phyloP scores from a whole-genome alignment of 2,888 invertebrate genomes.

The Amitus sp. region DNA sequence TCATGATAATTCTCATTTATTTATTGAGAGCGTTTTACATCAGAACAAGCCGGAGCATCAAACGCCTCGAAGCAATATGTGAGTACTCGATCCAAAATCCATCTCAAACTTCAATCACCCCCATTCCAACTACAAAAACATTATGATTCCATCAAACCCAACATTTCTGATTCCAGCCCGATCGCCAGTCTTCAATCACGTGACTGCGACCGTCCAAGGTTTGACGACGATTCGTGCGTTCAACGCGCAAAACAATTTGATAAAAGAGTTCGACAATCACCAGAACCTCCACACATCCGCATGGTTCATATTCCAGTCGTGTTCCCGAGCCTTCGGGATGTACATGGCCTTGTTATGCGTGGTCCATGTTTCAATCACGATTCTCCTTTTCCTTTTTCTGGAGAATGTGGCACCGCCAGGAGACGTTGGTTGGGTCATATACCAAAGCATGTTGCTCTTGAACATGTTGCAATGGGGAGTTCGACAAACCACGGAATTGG shows the following conservation, averaged over 20 bases:
- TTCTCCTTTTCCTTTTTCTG: constrained; percentile 71
- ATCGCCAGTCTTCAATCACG: constrained; percentile 85
- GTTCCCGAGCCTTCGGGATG: constrained; percentile 74
- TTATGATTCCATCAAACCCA: too few species aligned
- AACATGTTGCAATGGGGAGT: constrained; percentile 74
- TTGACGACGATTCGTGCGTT: constrained; percentile 84
- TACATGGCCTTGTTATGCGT: constrained; percentile 73
- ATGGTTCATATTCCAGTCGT: constrained; percentile 74
- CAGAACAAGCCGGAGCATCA: constrained; percentile 81
- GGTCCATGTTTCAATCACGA: constrained; percentile 70
- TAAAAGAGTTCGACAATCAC: constrained; percentile 68
- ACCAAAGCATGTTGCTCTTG: constrained; percentile 68
- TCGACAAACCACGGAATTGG: constrained; percentile 75
- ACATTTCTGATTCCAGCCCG: constrained; percentile 73
- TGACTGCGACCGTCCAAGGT: constrained; percentile 82
- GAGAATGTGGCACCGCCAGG: constrained; percentile 62
- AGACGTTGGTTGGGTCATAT: constrained; percentile 68
- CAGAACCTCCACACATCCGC: constrained; percentile 74
- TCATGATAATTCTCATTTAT: constrained; percentile 78
- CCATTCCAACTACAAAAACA: neutral
- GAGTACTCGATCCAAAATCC: constrained; percentile 66
- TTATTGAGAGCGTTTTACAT: constrained; percentile 81
- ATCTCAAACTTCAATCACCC: neutral
- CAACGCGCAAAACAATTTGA: constrained; percentile 72
- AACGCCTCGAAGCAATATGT: constrained; percentile 83